phyloP scores from a whole-genome alignment of 2,113 vertebrate species.

The Nothocercus nigrocapillus region DNA sequence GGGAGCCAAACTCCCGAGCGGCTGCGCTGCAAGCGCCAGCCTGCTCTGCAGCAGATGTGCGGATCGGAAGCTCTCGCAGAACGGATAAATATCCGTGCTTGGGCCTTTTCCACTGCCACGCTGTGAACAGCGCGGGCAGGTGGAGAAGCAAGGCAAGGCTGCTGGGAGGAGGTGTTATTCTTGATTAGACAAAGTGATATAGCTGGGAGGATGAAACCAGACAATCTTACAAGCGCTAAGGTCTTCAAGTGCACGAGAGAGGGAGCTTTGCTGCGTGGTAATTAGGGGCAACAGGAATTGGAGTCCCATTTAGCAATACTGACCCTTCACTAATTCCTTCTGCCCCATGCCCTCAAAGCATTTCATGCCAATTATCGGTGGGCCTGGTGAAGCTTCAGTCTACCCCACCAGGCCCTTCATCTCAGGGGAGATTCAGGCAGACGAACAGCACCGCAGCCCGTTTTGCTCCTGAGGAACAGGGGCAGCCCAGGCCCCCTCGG shows the following conservation, averaged over 20 bases:
- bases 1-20: background rate
- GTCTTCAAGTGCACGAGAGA: background rate
- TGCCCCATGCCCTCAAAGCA: background rate
- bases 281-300: background rate
- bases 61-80: background rate
- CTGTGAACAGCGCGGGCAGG: background rate
- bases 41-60: conserved; percentile 27
- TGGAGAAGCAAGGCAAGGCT: background rate
- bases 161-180: background rate
- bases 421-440: background rate
- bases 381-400: background rate
- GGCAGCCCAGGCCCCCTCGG: background rate
- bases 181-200: background rate
- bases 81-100: background rate
- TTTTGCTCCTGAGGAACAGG: background rate
- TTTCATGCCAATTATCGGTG: background rate
- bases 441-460: background rate
- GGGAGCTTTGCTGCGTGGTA: background rate
- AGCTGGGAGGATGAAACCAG: background rate
- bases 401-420: background rate
- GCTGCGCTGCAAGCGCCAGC: conserved; percentile 6
- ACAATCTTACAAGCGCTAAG: background rate
- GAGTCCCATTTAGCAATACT: background rate
- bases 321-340: background rate
- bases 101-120: background rate